Evolutionary conservation across 2,888 invertebrate genomes (phyloP), one percentile per base, ranked within the genome.

Genomic region (Apotomis betuletana): DNA sequence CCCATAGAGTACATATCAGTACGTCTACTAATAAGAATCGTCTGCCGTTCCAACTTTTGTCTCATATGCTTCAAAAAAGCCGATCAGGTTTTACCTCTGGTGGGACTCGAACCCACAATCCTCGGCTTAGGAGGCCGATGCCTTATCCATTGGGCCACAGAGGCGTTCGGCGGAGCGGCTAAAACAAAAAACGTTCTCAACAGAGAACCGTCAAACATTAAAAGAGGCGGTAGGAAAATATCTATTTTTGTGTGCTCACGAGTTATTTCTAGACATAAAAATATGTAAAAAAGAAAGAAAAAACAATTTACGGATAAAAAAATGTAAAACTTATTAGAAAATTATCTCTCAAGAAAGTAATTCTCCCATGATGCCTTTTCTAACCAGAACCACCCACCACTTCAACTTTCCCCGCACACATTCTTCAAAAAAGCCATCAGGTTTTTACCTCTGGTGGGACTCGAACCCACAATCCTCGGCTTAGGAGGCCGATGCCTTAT

Each of bases 101-200:
- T 96, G 96, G 96, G 96, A 96, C 96, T 96, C 96, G 96, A 96
- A 96, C 96, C 95, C 96, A 95, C 95, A 95, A 95, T 96, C 96
- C 96, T 95, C 96, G 96, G 96, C 96, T 96, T 96, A 96, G 96
- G 96, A 96, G 96, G 96, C 95, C 96, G 95, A 95, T 96, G 96
- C 96, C 96, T 96, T 96, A 96, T 96, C 96, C 96, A 95, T 96
- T 95, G 95, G 95, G 96, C 96, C 95, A 96, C 96, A 95, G 95
- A 96, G 96, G 96, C 96, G 87, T 77, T 88, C 98, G 98, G 74
- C 97, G 96, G 85, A 96, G 96, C 91, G 97, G 97, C 70, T 6
- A 41, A 41, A 41, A 6, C 5, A 41, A 41, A 41, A 41, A 41
- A 41, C 6, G 4, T 41, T 41, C 41, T 41, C 41, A 41, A 41